These are phyloP conservation scores for Scarus forsteni DNA, from an alignment of 2,797 vertebrate genomes.

Conservation along the genomic window DNA sequence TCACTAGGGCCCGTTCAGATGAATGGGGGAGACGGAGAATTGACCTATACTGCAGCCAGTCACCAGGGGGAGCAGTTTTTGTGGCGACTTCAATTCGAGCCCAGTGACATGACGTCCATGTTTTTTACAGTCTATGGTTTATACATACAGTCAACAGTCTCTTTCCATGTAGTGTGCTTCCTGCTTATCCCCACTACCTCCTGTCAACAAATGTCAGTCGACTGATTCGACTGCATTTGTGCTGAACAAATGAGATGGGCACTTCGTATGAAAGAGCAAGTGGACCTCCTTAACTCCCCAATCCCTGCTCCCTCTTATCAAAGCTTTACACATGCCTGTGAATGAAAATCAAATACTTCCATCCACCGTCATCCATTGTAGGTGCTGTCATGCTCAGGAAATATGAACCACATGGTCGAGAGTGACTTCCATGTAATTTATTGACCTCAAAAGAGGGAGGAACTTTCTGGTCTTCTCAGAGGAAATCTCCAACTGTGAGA, in stretches of 20 bases:
- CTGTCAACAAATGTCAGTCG: constrained; percentile 2
- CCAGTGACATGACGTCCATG: too few species aligned
- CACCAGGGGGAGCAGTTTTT: too few species aligned
- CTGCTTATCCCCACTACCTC: neutral
- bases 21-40: too few species aligned
- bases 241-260: neutral
- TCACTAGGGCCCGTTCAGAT: too few species aligned
- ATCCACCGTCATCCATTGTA: constrained; percentile 53
- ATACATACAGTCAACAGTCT: too few species aligned
- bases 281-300: constrained; percentile 20
- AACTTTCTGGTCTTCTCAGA: neutral
- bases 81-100: too few species aligned
- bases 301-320: constrained; percentile 43
- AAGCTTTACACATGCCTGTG: constrained; percentile 18
- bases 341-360: constrained; percentile 34
- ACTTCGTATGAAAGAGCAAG: constrained; percentile 19
- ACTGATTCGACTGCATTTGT: constrained; percentile 8
- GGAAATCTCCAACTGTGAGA: constrained; percentile 5
- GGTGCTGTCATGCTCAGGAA: constrained; percentile 52
- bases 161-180: too few species aligned
- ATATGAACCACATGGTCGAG: constrained; percentile 24
- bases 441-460: constrained; percentile 23
- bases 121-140: too few species aligned
- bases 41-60: too few species aligned
- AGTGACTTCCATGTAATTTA: constrained; percentile 42